A percentile compares a stretch with the other conserved stretches of the same genome.
Conservation (phyloP, 2,797 vertebrate genomes). For the Myoxocephalus aenaeus region DNA sequence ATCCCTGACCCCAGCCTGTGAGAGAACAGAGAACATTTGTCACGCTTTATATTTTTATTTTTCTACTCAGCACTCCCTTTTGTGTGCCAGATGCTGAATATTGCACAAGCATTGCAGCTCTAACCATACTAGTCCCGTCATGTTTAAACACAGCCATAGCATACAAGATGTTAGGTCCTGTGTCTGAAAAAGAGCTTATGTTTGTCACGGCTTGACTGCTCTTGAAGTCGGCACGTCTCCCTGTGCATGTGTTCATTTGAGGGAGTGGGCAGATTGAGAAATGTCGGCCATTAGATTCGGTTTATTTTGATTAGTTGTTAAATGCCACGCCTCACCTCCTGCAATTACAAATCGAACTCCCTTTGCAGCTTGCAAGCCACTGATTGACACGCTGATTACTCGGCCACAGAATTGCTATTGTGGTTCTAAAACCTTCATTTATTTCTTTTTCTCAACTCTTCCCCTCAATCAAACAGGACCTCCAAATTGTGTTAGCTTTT, state of each 20-base stretch:
- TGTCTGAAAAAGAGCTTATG: not conserved
- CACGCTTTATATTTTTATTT: not conserved
- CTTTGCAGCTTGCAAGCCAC: slow-evolving; percentile 3
- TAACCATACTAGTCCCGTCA: not conserved
- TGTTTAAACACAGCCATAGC: slow-evolving; percentile 6
- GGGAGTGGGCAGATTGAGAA: slow-evolving; percentile 16
- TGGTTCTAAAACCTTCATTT: slow-evolving; percentile 25
- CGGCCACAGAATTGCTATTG: not conserved
- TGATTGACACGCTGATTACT: slow-evolving; percentile 21
- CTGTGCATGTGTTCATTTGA: slow-evolving; percentile 26
- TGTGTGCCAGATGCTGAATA: slow-evolving; percentile 18
- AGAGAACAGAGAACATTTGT: not conserved
- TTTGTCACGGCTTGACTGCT: not conserved
- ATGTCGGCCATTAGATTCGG: slow-evolving; percentile 37
- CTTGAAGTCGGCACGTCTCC: not conserved
- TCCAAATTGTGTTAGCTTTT: slow-evolving; percentile 53
- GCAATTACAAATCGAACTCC: slow-evolving; percentile 57
- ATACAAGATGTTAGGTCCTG: not conserved
- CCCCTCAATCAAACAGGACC: slow-evolving; percentile 35
- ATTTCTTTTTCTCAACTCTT: slow-evolving; percentile 26
- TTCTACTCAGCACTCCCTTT: not conserved
- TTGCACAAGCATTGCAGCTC: slow-evolving; percentile 7
- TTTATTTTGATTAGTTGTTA: slow-evolving; percentile 58
- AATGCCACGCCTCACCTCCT: slow-evolving; percentile 38
- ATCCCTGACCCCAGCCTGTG: not conserved